Evolutionary conservation across 2,113 vertebrate species (phyloP).

Genomic region (Phainopepla nitens): DNA sequence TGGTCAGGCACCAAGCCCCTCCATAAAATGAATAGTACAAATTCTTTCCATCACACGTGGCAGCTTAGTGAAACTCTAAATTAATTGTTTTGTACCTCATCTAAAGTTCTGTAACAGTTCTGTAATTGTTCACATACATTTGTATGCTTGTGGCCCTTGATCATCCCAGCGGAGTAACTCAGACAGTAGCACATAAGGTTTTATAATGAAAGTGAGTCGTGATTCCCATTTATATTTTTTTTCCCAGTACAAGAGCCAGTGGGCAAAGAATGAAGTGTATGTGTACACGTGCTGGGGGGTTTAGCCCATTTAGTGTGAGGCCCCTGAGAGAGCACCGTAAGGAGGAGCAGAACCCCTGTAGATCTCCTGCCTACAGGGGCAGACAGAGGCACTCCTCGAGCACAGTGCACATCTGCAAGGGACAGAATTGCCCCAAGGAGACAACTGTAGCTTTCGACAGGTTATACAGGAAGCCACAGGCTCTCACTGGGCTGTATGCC

Average conservation of each 20-base stretch:
- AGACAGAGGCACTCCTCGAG: background rate
- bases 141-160: rapidly evolving
- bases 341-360: background rate
- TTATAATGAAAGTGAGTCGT: background rate
- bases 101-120: background rate
- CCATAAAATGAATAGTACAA: background rate
- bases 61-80: background rate
- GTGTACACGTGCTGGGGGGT: background rate
- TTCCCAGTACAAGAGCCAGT: background rate
- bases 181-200: background rate
- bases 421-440: background rate
- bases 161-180: background rate
- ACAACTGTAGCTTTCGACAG: rapidly evolving
- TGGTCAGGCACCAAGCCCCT: background rate
- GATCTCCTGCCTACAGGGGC: rapidly evolving
- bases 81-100: background rate
- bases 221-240: background rate
- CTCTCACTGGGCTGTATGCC: background rate
- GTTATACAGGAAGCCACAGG: background rate
- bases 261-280: background rate
- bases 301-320: background rate
- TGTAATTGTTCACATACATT: background rate
- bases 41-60: background rate
- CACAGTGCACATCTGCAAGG: background rate
- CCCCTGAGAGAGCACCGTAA: background rate